These are phyloP conservation scores for Suricata suricatta DNA, from an alignment of 2,113 vertebrate genomes.

Conservation along the genomic window DNA sequence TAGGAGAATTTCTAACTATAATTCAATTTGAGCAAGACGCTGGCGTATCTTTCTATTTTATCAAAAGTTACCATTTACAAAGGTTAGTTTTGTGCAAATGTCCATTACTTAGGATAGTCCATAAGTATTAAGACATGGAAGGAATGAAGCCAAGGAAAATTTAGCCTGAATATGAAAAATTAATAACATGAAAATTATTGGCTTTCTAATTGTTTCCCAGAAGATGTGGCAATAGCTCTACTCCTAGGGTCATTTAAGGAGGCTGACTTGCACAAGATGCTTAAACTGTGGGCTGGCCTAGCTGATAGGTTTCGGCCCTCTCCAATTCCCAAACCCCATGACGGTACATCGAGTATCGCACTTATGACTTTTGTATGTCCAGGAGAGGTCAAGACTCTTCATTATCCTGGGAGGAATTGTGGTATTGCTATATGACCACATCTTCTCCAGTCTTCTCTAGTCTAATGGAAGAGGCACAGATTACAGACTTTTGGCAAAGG, in stretches of 20 bases:
- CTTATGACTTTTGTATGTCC: constrained; percentile 23
- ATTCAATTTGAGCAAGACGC: background rate
- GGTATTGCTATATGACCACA: constrained; percentile 26
- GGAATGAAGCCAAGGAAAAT: constrained; percentile 77
- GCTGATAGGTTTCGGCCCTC: constrained; percentile 41
- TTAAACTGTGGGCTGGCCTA: constrained; percentile 18
- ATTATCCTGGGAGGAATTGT: constrained; percentile 49
- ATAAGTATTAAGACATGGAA: constrained; percentile 55
- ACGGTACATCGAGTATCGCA: background rate
- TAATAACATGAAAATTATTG: constrained; percentile 80
- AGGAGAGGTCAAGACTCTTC: constrained; percentile 13
- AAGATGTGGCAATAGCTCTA: constrained; percentile 73
- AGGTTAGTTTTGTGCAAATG: constrained; percentile 53
- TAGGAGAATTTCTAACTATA: background rate
- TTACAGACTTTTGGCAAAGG: constrained; percentile 62
- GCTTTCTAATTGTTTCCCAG: constrained; percentile 82
- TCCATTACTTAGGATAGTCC: constrained; percentile 54
- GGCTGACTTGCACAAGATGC: constrained; percentile 56
- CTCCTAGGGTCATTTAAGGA: constrained; percentile 75
- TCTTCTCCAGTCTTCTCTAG: background rate
- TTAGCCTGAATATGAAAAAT: constrained; percentile 79
- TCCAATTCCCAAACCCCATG: constrained; percentile 27
- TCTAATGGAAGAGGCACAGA: constrained; percentile 25
- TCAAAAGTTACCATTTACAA: constrained; percentile 30
- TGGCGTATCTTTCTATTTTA: background rate